These are phyloP conservation scores for Amiota mariae DNA, from an alignment of 2,888 invertebrate species.

Conservation along the genomic window DNA sequence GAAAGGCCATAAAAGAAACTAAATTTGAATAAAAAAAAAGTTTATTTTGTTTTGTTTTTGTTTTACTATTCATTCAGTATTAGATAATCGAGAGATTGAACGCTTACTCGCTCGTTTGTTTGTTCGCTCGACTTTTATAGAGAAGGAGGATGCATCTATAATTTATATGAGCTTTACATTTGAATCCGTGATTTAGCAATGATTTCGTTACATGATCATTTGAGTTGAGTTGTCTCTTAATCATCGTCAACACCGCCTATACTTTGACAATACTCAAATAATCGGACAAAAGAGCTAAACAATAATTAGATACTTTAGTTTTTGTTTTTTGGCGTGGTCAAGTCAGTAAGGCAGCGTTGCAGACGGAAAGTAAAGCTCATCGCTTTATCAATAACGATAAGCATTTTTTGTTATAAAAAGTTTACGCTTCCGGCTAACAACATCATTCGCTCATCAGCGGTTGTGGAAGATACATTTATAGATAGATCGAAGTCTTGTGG, in stretches of 20 bases:
- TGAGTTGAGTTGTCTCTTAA: not conserved
- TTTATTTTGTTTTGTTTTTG: slow-evolving; percentile 12
- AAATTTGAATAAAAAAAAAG: slow-evolving; percentile 47
- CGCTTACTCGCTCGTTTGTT: slow-evolving; percentile 38
- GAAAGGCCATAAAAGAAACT: slow-evolving; percentile 27
- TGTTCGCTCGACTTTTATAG: slow-evolving; percentile 31
- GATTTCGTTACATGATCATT: slow-evolving; percentile 28
- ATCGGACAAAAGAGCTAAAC: slow-evolving; percentile 24
- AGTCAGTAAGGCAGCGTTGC: not conserved
- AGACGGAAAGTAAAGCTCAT: not conserved
- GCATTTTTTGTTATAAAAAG: slow-evolving; percentile 55
- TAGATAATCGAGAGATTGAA: slow-evolving; percentile 35
- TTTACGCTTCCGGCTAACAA: slow-evolving; percentile 41
- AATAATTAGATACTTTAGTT: not conserved
- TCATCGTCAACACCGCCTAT: no score
- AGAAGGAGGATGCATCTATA: slow-evolving; percentile 51
- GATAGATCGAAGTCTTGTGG: slow-evolving; percentile 3
- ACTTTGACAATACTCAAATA: not conserved
- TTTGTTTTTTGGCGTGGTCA: not conserved
- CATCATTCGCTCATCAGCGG: slow-evolving; percentile 51
- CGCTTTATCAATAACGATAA: slow-evolving; percentile 41
- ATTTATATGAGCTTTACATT: slow-evolving; percentile 34
- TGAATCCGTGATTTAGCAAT: slow-evolving; percentile 63
- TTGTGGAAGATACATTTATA: slow-evolving; percentile 30
- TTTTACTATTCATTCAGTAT: slow-evolving; percentile 26